Evolutionary conservation across 2,113 vertebrate species (phyloP).

Genomic region (Peromyscus polionotus): DNA sequence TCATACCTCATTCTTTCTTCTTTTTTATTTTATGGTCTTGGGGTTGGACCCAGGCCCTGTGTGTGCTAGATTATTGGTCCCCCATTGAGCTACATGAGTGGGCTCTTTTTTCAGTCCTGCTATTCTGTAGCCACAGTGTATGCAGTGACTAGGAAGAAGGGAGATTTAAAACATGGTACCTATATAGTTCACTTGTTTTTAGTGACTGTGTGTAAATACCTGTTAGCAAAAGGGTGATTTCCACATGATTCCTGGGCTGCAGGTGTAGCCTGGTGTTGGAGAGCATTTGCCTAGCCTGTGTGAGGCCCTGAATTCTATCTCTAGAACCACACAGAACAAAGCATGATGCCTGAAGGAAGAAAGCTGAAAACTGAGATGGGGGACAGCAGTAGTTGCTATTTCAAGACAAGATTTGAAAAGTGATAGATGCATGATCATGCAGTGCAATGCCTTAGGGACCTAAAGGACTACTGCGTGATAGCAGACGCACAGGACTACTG

Average conservation of each 20-base stretch:
- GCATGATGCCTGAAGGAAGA: conserved; percentile 5
- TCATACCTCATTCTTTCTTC: conserved; percentile 1
- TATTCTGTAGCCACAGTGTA: neutral
- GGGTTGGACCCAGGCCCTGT: neutral
- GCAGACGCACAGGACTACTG: neutral
- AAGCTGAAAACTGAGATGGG: conserved; percentile 25
- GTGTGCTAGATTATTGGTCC: neutral
- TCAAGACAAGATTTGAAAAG: conserved; percentile 49
- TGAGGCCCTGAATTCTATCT: neutral
- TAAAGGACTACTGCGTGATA: neutral
- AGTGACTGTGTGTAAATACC: neutral
- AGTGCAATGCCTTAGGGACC: conserved; percentile 30
- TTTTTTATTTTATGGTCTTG: neutral
- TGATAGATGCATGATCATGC: neutral
- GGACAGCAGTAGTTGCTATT: neutral
- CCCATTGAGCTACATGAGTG: neutral
- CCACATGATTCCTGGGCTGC: neutral
- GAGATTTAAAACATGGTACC: neutral
- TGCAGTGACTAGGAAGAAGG: neutral
- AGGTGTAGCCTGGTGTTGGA: neutral
- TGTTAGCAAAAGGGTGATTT: conserved; percentile 9
- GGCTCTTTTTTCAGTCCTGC: neutral
- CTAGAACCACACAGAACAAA: neutral
- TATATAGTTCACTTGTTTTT: neutral
- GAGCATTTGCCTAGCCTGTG: neutral